Evolutionary conservation across 2,888 invertebrate species (phyloP), one percentile per base, ranked within the genome.

Genomic region (Sarcophaga subvicina): DNA sequence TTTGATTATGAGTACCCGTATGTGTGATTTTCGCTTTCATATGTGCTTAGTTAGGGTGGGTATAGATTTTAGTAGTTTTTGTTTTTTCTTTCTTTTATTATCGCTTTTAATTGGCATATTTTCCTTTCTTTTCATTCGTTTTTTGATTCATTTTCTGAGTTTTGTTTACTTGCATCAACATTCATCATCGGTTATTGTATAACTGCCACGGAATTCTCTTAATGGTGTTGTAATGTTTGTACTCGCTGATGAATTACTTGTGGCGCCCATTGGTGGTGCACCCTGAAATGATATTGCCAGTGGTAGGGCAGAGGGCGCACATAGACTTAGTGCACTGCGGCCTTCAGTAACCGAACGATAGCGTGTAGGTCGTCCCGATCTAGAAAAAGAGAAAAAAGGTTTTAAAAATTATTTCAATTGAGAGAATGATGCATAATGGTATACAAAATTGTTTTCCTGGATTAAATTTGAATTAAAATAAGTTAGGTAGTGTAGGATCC

Each of bases 201-300:
- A 93, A 88, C 92, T 91, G 85, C 92, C 92, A 73, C 93, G 93
- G 89, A 93, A 93, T 89, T 93, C 93, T 89, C 92, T 93, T 88
- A 93, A 88, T 80, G 93, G 92, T 86, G 93, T 93, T 49, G 64
- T 82, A 49, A 82, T 81, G 70, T 87, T 84, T 80, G 90, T 91
- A 90, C 92, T 92, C 64, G 92, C 81, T 22, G 93, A 90, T 59
- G 93, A 92, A 88, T 90, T 93, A 90, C 92, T 92, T 60, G 80
- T 27, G 37, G 77, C 49, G 6, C 67, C 67, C 92, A 92, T 92
- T 89, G 91, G 91, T 87, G 91, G 93, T 88, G 96, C 95, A 8
- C 96, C 96, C 90, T 96, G 95, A 77, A 97, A 94, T 88, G 96
- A 96, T 91, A 97, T 96, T 87, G 97, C 96, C 89, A 97, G 92